Evolutionary conservation across 1,140 invertebrate species (phyloP), one percentile per base, ranked within the genome.

Genomic region (Caerostris darwini): DNA sequence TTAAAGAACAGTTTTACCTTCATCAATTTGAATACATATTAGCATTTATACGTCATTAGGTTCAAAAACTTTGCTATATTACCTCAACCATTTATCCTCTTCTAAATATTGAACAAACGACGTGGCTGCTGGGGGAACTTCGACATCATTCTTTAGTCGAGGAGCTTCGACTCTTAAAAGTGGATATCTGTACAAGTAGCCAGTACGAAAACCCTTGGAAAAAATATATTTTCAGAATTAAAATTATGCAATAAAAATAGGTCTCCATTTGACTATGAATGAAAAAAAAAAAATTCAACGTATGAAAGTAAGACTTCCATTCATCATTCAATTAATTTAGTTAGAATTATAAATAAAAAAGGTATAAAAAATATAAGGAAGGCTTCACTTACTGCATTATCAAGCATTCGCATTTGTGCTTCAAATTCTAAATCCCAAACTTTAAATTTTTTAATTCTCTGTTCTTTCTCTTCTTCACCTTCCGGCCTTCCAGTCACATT

Each of bases 381-480:
- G 64, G 56, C 54, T 67, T 19, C 34, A 95, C 94, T 94, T 92
- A 95, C 94, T 59, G 94, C 94, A 94, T 99, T 99, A 96, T 99
- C 99, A 89, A 99, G 96, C 97, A 99, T 98, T 88, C 99, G 97
- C 99, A 99, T 99, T 64, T 99, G 97, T 4, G 99, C 99, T 96
- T 99, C 99, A 96, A 99, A 99, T 96, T 99, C 99, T 92, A 99
- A 97, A 95, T 99, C 98, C 81, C 99, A 99, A 64, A 98, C 97
- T 96, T 98, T 97, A 98, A 98, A 99, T 19, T 82, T 87, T 61
- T 93, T 91, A 57, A 54, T 19, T 69, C n/a, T 77, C 77, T 71
- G 14, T 10, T 94, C 87, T 87, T 94, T 85, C 6, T 94, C 92
- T 53, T 94, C 77, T 17, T 91, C 89, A 53, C n/a, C 17, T 56